Evolutionary conservation across 2,113 vertebrate species (phyloP).

Genomic region (Entelurus aequoreus): DNA sequence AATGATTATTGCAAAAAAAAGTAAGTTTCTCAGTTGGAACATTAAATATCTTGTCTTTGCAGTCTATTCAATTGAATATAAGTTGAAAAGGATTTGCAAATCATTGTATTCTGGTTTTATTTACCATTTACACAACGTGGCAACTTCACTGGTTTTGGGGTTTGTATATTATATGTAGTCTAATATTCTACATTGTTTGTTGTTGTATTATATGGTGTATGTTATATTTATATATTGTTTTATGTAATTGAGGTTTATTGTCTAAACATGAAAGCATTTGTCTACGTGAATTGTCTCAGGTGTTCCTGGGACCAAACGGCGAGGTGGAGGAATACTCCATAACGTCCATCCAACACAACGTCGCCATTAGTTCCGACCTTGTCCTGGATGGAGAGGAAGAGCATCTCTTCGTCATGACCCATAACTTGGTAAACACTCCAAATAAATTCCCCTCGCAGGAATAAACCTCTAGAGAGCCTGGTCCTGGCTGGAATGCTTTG

Average conservation of each 20-base stretch:
- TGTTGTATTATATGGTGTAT: too few relatives aligned
- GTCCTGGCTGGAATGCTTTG: not conserved
- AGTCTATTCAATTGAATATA: too few relatives aligned
- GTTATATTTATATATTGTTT: not conserved
- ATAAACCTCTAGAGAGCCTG: not conserved
- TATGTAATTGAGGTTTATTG: too few relatives aligned
- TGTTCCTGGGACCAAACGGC: slow-evolving; percentile 80
- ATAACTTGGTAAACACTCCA: slow-evolving; percentile 74
- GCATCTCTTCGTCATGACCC: slow-evolving; percentile 90
- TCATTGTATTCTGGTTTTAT: too few relatives aligned
- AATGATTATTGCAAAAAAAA: too few relatives aligned
- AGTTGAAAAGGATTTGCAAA: too few relatives aligned
- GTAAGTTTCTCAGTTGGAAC: too few relatives aligned
- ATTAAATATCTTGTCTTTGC: too few relatives aligned
- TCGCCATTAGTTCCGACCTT: slow-evolving; percentile 83
- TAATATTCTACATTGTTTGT: too few relatives aligned
- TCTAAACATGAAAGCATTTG: not conserved
- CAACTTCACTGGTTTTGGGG: too few relatives aligned
- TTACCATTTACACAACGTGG: too few relatives aligned
- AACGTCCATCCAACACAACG: slow-evolving; percentile 75
- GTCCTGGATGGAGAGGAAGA: slow-evolving; percentile 82
- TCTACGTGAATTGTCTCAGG: slow-evolving; percentile 64
- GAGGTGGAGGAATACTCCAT: slow-evolving; percentile 78
- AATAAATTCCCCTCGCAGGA: not conserved
- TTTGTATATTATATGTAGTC: too few relatives aligned